Percentiles rank a stretch among this genome's conserved stretches.
Evolutionary conservation across 1,140 invertebrate species (phyloP).

Genomic region (Musca domestica): DNA sequence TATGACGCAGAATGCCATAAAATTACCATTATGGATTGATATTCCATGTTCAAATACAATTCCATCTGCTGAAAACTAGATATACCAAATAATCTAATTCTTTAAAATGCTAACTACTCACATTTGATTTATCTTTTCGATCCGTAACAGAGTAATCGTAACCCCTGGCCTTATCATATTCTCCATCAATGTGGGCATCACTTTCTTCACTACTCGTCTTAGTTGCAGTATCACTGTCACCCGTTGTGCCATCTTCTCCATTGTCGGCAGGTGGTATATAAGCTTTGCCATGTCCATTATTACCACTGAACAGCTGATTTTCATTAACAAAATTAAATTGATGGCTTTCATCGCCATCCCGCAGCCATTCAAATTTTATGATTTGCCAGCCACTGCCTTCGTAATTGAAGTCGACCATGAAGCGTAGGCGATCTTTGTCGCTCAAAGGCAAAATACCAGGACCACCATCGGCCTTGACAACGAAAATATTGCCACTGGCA

Average conservation of each 20-base stretch:
- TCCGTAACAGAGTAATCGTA: neutral
- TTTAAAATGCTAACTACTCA: too few relatives aligned
- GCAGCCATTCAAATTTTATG: conserved; percentile 44
- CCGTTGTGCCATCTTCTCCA: neutral
- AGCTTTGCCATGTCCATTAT: neutral
- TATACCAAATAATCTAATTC: neutral
- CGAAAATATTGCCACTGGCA: conserved; percentile 32
- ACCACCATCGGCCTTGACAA: conserved; percentile 20
- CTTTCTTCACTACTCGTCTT: neutral
- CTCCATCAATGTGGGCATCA: conserved; percentile 12
- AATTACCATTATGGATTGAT: too few relatives aligned
- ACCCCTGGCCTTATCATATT: neutral
- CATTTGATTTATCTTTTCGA: neutral
- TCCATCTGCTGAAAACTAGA: too few relatives aligned
- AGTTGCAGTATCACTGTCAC: neutral
- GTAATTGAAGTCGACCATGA: conserved; percentile 49
- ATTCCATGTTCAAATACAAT: too few relatives aligned
- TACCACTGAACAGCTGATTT: conserved; percentile 34
- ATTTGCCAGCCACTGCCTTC: conserved; percentile 49
- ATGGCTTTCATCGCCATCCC: conserved; percentile 39
- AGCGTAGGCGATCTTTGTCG: conserved; percentile 45
- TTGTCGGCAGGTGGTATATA: neutral
- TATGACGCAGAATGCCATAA: too few relatives aligned
- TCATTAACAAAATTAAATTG: conserved; percentile 42
- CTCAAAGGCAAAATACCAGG: conserved; percentile 34